Conservation (phyloP, 1,140 invertebrate genomes). For the Drosophila carrolli region DNA sequence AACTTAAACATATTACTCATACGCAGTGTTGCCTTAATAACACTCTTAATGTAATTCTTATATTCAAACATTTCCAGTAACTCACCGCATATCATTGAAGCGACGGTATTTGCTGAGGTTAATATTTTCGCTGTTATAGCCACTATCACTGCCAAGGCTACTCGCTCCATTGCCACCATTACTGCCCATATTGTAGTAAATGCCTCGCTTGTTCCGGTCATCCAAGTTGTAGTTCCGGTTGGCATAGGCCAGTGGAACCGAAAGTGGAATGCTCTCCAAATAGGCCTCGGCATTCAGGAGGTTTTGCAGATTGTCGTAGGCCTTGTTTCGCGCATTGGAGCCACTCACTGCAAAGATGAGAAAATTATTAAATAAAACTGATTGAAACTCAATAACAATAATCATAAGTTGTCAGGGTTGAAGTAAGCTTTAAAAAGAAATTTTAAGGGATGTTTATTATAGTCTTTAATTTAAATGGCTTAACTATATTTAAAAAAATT, state of each 20-base stretch:
- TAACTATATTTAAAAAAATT: no score
- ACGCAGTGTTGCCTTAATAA: conserved; percentile 4
- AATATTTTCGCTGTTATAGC: conserved; percentile 48
- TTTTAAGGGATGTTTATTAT: no score
- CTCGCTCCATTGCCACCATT: conserved; percentile 14
- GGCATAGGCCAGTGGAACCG: conserved; percentile 72
- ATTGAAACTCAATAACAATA: no score
- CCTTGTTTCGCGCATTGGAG: conserved; percentile 65
- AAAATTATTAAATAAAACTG: background rate
- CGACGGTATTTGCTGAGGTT: conserved; percentile 75
- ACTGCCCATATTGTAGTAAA: conserved; percentile 64
- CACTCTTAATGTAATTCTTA: no score
- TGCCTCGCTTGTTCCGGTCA: conserved; percentile 76
- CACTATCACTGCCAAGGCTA: conserved; percentile 14
- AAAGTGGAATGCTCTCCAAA: conserved; percentile 71
- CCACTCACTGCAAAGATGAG: conserved; percentile 25
- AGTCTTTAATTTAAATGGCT: no score
- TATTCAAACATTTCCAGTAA: background rate
- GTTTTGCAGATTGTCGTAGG: conserved; percentile 81
- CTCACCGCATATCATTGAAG: conserved; percentile 80
- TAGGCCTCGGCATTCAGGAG: conserved; percentile 78
- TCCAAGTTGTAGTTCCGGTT: conserved; percentile 78
- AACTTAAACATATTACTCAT: background rate
- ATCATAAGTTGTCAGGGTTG: no score
- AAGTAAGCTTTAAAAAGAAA: no score